Evolutionary conservation across 2,888 invertebrate species (phyloP), one percentile per base, ranked within the genome.

Genomic region (Agriopis aurantiaria): DNA sequence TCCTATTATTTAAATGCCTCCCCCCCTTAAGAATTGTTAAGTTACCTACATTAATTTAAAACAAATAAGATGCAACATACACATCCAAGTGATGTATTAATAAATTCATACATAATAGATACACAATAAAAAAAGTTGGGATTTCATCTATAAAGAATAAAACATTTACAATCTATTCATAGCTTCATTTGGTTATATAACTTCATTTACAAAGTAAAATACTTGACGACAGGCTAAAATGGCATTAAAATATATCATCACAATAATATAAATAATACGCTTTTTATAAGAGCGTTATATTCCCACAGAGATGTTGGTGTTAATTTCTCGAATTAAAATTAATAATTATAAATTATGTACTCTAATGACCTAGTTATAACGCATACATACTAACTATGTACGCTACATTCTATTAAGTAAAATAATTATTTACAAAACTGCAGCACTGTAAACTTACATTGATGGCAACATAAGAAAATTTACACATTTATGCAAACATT

Each of bases 131-230:
- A 90, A n/a, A 90, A 89, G 45, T 62, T 72, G 48, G 85, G 87
- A 88, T 89, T 85, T 84, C 82, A 83, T 83, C 91, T 92, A 93
- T 89, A 91, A 89, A 85, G 88, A 90, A 89, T 91, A 90, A 91
- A 92, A 92, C 90, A 88, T 88, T 91, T 92, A 93, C 53, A 40
- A 77, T 80, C 80, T 65, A 88, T 91, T 90, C 63, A 88, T 91
- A 92, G 92, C 91, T 89, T 93, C 90, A 91, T 93, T 94, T 92
- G 93, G 93, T 93, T 93, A 93, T 86, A 92, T 88, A 92, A 88
- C 84, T 85, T 88, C 85, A 85, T 85, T 88, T 89, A 77, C 69
- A 75, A 88, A 90, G 87, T 91, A 91, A 89, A 89, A 88, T 88
- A 90, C 85, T 90, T 43, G 63, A 90, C 84, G 63, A 90, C 84